Base-by-base conservation (phyloP, 1,140 invertebrate genomes). In the Caenorhabditis latens region DNA sequence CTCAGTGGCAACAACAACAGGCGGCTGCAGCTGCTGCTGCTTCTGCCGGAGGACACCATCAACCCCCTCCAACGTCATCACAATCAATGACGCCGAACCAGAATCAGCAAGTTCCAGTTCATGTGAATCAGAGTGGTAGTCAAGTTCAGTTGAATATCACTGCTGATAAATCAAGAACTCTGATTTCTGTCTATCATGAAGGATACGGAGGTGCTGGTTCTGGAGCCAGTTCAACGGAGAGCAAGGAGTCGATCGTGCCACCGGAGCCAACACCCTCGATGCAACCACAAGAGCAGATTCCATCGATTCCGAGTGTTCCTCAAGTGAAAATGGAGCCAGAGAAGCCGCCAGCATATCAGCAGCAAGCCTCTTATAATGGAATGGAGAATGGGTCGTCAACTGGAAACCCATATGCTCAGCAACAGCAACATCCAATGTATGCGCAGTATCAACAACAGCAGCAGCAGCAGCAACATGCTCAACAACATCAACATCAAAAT, bases 101-200 rank as follows among this genome's bases (percentile, higher is more conserved):
- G 4, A 46, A 46, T 42, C n/a, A 24, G n/a, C n/a, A 24, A 11
- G 71, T 48, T 3, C 86, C 86, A 19, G 86, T 88, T 46, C 55
- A 57, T 55, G 83, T 88, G n/a, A 79, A 63, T 50, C 79, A 84
- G 50, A 75, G 43, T 65, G 84, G 83, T 16, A 84, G 24, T 55
- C 87, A 88, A 67, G 84, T 88, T 19, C 87, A 88, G 43, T 85
- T 87, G 46, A 87, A 87, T 32, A 88, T 88, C 63, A 88, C 71
- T 19, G 71, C 71, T 21, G 71, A 79, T 50, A 79, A 79, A n/a
- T 21, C 43, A 11, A 50, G 71, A 11, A 88, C 87, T 4, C 46
- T 84, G 14, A 88, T 88, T 19, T 86, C 85, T 48, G 87, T 88
- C 4, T 86, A 86, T 48, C 87, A 84, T 4, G 61, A 63, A 2